Conservation (phyloP, 2,797 vertebrate species). For the Meriones psammophilus region DNA sequence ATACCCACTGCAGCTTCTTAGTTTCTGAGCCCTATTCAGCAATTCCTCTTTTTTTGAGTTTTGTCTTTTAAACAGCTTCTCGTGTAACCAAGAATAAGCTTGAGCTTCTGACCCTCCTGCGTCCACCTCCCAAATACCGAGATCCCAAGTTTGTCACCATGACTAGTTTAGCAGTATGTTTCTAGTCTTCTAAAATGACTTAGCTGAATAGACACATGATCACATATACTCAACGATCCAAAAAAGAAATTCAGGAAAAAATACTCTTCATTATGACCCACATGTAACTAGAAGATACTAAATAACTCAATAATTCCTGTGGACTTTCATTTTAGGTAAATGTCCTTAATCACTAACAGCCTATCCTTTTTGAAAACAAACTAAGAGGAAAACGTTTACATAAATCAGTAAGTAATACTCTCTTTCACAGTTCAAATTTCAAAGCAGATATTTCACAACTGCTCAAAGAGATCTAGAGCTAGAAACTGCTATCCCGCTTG, state of each 20-base stretch:
- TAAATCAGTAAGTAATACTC: constrained; percentile 50
- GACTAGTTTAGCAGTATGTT: neutral
- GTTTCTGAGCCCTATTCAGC: neutral
- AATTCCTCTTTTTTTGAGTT: neutral
- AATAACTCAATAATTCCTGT: constrained; percentile 45
- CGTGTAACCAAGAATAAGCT: neutral
- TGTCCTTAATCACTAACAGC: constrained; percentile 49
- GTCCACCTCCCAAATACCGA: neutral
- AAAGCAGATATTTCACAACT: constrained; percentile 29
- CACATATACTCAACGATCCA: constrained; percentile 45
- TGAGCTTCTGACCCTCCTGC: neutral
- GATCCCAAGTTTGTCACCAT: neutral
- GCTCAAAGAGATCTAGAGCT: constrained; percentile 22
- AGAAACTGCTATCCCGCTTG: neutral
- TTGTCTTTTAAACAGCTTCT: neutral
- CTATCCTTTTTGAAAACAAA: constrained; percentile 58
- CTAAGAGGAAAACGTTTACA: neutral
- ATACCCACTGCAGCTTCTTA: constrained; percentile 21
- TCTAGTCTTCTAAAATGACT: constrained; percentile 52
- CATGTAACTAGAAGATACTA: constrained; percentile 25
- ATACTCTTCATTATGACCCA: constrained; percentile 46
- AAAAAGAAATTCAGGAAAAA: constrained; percentile 56
- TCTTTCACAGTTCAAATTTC: constrained; percentile 55
- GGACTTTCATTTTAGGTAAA: constrained; percentile 60
- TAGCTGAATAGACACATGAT: constrained; percentile 53